Percentiles rank a stretch among this genome's conserved stretches.
Evolutionary conservation across 2,797 vertebrate species (phyloP).

Genomic region (Selene dorsalis): DNA sequence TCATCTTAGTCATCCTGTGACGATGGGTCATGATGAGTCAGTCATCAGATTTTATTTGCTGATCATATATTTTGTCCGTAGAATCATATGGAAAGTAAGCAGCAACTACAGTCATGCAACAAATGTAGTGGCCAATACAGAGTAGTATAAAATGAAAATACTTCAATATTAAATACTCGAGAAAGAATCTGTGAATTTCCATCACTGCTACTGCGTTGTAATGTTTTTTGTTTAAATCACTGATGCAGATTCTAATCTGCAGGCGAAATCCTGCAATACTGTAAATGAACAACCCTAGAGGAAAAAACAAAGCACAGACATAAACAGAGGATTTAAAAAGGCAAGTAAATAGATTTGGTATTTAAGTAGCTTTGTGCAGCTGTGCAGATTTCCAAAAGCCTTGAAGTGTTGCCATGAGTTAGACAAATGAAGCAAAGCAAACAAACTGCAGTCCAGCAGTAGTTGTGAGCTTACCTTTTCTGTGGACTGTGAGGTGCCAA

Average conservation of each 20-base stretch:
- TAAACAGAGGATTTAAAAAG: background rate
- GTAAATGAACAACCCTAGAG: conserved; percentile 17
- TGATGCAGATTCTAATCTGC: background rate
- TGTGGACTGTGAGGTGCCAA: conserved; percentile 97
- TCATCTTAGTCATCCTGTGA: background rate
- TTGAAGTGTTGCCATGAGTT: conserved; percentile 2
- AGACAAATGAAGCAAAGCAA: conserved; percentile 1
- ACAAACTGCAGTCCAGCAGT: background rate
- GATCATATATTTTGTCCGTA: background rate
- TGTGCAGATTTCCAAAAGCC: background rate
- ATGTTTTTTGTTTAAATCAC: background rate
- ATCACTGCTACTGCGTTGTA: background rate
- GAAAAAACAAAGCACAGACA: background rate
- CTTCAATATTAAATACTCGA: background rate
- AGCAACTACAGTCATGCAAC: background rate
- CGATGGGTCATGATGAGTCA: too few relatives aligned
- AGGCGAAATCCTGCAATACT: conserved; percentile 1
- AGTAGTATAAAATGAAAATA: background rate
- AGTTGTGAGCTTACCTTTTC: conserved; percentile 92
- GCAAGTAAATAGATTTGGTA: background rate
- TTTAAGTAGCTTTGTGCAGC: background rate
- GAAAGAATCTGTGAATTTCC: background rate
- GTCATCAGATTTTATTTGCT: background rate
- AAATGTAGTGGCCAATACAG: background rate
- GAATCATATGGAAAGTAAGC: background rate